Conservation (phyloP, 2,888 invertebrate genomes). For the Magallana nippona region DNA sequence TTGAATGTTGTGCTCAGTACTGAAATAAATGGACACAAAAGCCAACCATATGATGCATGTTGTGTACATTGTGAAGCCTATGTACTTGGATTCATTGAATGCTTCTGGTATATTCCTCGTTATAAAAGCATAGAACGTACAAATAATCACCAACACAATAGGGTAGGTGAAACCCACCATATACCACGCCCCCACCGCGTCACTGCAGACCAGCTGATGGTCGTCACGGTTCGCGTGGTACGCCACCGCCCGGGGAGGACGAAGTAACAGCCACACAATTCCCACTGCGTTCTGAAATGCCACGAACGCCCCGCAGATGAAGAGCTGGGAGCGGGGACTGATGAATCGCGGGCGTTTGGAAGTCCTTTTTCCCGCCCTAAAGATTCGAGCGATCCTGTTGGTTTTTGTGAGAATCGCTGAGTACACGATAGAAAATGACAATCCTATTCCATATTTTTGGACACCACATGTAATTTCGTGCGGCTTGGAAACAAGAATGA, state of each 20-base stretch:
- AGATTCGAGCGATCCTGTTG: conserved; percentile 79
- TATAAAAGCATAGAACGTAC: conserved; percentile 80
- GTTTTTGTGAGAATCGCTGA: conserved; percentile 81
- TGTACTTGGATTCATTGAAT: conserved; percentile 81
- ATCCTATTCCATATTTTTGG: conserved; percentile 79
- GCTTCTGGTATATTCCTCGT: conserved; percentile 81
- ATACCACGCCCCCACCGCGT: conserved; percentile 83
- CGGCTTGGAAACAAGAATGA: conserved; percentile 79
- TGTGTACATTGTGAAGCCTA: conserved; percentile 91
- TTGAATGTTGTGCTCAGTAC: conserved; percentile 83
- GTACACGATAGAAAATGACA: conserved; percentile 80
- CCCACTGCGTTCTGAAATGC: conserved; percentile 85
- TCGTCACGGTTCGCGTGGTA: conserved; percentile 95
- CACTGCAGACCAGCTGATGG: conserved; percentile 91
- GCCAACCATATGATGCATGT: conserved; percentile 86
- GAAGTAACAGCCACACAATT: conserved; percentile 94
- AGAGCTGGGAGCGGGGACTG: conserved; percentile 80
- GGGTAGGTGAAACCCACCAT: conserved; percentile 88
- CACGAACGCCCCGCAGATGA: conserved; percentile 79
- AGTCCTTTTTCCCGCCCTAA: conserved; percentile 80
- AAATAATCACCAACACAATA: conserved; percentile 90
- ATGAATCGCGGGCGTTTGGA: conserved; percentile 80
- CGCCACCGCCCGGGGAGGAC: conserved; percentile 92
- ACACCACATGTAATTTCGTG: conserved; percentile 78
- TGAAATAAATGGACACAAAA: conserved; percentile 84